Evolutionary conservation across 30 jellyfish, hydroid and myxozoan genomes (phyloP).

Genomic region (Cassiopea xamachana): DNA sequence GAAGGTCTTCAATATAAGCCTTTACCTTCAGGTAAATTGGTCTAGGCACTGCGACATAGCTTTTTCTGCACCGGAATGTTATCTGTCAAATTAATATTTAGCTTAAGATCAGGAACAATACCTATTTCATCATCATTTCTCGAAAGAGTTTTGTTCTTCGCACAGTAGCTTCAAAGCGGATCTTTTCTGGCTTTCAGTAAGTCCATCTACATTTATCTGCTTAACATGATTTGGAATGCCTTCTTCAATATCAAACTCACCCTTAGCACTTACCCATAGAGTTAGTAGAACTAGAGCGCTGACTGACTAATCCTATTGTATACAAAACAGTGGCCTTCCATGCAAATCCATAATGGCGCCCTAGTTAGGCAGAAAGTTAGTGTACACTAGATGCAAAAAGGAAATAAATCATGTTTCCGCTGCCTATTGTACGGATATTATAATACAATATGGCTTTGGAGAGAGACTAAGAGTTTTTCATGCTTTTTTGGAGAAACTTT

Average conservation of each 20-base stretch:
- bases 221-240: neutral
- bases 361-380: no score
- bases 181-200: no score
- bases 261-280: neutral
- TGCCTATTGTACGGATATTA: no score
- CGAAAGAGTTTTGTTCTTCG: constrained; percentile 27
- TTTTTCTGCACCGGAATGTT: constrained; percentile 18
- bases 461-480: no score
- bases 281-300: no score
- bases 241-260: constrained; percentile 2
- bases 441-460: no score
- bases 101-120: constrained; percentile 11
- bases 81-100: constrained; percentile 32
- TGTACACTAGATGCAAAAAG: no score
- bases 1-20: constrained; percentile 35
- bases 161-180: constrained; percentile 2
- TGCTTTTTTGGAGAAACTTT: no score
- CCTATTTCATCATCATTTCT: constrained; percentile 35
- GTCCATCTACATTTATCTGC: neutral
- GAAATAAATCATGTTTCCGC: no score
- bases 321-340: no score
- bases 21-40: constrained; percentile 40
- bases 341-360: no score
- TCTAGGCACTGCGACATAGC: constrained; percentile 22
- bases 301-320: no score